phyloP scores from a whole-genome alignment of 2,113 vertebrate genomes.

The Spilogale gracilis region DNA sequence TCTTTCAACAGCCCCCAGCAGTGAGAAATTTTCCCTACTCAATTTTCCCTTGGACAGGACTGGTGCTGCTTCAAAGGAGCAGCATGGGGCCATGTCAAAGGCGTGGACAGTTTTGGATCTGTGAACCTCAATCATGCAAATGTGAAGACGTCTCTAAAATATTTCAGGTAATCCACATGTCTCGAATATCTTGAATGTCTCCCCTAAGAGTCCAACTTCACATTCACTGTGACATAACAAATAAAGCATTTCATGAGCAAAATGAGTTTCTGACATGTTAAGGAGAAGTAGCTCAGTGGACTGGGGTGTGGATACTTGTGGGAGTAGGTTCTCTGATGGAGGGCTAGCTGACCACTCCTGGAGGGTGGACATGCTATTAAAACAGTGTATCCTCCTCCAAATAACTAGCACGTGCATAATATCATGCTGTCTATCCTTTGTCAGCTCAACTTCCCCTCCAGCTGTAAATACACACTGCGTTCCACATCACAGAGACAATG shows the following conservation, averaged over 20 bases:
- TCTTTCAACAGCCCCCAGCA: neutral
- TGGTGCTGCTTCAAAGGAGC: rapidly evolving
- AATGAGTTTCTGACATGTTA: neutral
- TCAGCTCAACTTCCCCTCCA: neutral
- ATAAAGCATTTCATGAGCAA: neutral
- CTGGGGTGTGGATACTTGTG: rapidly evolving
- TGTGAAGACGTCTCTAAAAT: neutral
- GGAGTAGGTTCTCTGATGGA: neutral
- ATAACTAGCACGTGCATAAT: rapidly evolving
- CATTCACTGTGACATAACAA: rapidly evolving
- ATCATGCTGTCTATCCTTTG: neutral
- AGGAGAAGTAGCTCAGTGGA: neutral
- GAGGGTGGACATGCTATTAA: neutral
- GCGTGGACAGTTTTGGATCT: rapidly evolving
- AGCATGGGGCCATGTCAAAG: rapidly evolving
- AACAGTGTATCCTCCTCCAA: neutral
- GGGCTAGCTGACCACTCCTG: neutral
- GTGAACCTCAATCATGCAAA: rapidly evolving
- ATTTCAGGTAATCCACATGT: neutral
- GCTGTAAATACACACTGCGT: neutral
- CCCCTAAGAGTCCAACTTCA: neutral
- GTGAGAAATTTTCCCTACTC: neutral
- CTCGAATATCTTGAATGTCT: neutral
- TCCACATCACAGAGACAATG: neutral
- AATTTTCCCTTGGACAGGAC: rapidly evolving